Evolutionary conservation across 2,888 invertebrate genomes (phyloP).

Genomic region (Dromius quadrimaculatus): DNA sequence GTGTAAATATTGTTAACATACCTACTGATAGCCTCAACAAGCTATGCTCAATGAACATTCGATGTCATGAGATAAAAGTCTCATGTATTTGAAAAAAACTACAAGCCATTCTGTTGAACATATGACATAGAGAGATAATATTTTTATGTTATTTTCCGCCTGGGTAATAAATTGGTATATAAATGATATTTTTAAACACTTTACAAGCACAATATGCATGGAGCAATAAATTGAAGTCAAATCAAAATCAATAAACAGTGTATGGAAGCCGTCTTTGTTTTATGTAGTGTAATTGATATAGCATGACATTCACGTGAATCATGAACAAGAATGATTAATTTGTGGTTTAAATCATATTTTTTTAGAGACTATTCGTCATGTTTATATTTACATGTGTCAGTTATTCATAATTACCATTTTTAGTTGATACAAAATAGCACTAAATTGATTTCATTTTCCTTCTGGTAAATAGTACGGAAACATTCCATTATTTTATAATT

Average conservation of each 20-base stretch:
- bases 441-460: too few species aligned
- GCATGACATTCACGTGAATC: constrained; percentile 13
- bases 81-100: constrained; percentile 37
- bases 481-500: too few species aligned
- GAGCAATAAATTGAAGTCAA: constrained; percentile 28
- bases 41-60: constrained; percentile 16
- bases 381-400: constrained; percentile 14
- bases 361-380: constrained; percentile 2
- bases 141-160: constrained; percentile 20
- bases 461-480: too few species aligned
- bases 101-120: constrained; percentile 22
- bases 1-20: constrained; percentile 24
- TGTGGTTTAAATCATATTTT: constrained; percentile 22
- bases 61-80: constrained; percentile 23
- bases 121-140: constrained; percentile 5
- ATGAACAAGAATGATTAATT: constrained; percentile 28
- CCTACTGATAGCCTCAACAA: constrained; percentile 9
- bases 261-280: constrained; percentile 9
- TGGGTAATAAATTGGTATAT: not conserved
- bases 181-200: constrained; percentile 25
- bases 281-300: constrained; percentile 22
- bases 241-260: constrained; percentile 29
- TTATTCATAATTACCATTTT: too few species aligned
- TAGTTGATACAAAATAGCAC: too few species aligned
- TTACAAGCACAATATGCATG: constrained; percentile 9